A percentile compares a stretch with the other conserved stretches of the same genome.
Conservation (phyloP, 2,888 invertebrate species). For the Habroteleia sp. region DNA sequence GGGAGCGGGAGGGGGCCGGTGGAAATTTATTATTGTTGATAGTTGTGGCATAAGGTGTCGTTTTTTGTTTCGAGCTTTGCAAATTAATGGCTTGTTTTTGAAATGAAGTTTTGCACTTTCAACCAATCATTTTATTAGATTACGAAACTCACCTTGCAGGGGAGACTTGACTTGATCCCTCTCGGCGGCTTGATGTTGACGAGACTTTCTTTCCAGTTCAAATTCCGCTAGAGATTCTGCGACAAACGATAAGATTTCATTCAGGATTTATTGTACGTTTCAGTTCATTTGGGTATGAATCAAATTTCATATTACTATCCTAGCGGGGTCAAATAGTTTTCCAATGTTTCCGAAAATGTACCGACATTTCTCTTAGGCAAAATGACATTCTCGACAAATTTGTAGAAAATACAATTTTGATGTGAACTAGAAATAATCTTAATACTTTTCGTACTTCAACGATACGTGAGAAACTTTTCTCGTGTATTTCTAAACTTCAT, state of each 20-base stretch:
- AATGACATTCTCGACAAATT: no score
- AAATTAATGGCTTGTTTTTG: conserved; percentile 7
- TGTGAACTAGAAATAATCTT: no score
- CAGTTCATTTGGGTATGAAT: no score
- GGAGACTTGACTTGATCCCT: conserved; percentile 91
- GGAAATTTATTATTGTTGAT: conserved; percentile 36
- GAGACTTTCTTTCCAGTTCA: conserved; percentile 92
- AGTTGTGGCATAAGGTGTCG: neutral
- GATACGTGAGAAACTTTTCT: no score
- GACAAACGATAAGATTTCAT: conserved; percentile 78
- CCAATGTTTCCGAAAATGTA: no score
- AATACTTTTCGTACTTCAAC: no score
- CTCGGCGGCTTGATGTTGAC: conserved; percentile 89
- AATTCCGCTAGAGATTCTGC: conserved; percentile 92
- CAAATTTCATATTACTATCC: no score
- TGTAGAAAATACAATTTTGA: no score
- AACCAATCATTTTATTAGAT: conserved; percentile 15
- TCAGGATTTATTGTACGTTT: neutral
- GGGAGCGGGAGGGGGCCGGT: conserved; percentile 5
- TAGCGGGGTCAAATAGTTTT: no score
- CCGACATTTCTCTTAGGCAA: no score
- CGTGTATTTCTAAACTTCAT: no score
- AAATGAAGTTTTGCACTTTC: conserved; percentile 23
- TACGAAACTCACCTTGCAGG: conserved; percentile 84
- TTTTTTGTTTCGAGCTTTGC: conserved; percentile 3